A percentile compares a stretch with the other conserved stretches of the same genome.
Conservation (phyloP, 2,888 invertebrate species). For the Limenitis camilla region DNA sequence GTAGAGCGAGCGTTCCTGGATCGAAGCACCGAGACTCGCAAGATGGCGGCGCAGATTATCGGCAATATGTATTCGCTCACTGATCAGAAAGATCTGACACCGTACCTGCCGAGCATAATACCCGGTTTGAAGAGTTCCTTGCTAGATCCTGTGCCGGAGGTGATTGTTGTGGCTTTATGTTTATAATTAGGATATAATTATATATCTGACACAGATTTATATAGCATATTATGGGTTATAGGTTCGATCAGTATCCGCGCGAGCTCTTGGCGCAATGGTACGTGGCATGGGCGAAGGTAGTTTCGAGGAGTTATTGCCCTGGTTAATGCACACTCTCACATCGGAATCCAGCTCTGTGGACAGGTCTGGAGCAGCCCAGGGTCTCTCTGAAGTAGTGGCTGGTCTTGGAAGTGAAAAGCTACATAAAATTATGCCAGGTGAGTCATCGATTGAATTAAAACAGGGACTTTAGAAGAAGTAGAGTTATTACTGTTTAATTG, state of each 20-base stretch:
- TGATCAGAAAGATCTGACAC: constrained; percentile 97
- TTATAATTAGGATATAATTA: not conserved
- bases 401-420: constrained; percentile 96
- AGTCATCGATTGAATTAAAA: constrained; percentile 78
- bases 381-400: constrained; percentile 97
- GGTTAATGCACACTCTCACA: constrained; percentile 98
- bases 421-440: constrained; percentile 95
- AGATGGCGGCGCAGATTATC: constrained; percentile 99
- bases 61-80: constrained; percentile 99
- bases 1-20: constrained; percentile 98
- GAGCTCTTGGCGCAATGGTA: constrained; percentile 98
- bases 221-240: constrained; percentile 28
- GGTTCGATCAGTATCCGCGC: constrained; percentile 95
- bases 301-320: constrained; percentile 96
- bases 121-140: constrained; percentile 97
- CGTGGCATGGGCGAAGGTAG: constrained; percentile 97
- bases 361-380: constrained; percentile 96
- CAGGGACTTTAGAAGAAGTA: no score
- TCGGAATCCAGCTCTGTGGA: constrained; percentile 97
- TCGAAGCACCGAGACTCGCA: constrained; percentile 96
- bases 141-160: constrained; percentile 98
- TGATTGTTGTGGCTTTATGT: constrained; percentile 32
- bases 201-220: not conserved
- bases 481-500: not conserved
- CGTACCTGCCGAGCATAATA: constrained; percentile 96